phyloP scores from a whole-genome alignment of 2,888 invertebrate species.

The Sarcophaga caerulescens region DNA sequence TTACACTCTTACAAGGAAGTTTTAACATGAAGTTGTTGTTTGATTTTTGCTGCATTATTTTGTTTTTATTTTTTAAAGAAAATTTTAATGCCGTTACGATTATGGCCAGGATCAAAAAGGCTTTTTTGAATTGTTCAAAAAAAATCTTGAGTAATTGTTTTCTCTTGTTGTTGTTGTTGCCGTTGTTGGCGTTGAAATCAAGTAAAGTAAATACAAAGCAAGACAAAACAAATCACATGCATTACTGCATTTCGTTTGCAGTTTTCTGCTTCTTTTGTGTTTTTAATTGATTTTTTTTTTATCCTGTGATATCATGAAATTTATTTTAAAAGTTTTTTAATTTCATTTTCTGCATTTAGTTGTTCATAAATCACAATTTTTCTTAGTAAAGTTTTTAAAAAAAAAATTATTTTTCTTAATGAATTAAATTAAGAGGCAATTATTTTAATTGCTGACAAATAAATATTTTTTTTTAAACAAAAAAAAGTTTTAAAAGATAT shows the following conservation, averaged over 20 bases:
- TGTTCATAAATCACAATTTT: no score
- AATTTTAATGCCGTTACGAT: conserved; percentile 56
- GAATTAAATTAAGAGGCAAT: no score
- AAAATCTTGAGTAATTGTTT: conserved; percentile 42
- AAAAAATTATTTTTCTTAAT: no score
- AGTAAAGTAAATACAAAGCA: background rate
- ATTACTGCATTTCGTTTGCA: background rate
- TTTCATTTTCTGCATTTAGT: no score
- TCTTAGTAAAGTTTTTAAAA: no score
- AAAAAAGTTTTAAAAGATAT: no score
- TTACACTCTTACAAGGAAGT: background rate
- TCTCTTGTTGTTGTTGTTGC: conserved; percentile 8
- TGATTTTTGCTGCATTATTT: background rate
- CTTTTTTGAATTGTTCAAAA: conserved; percentile 14
- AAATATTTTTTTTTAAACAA: no score
- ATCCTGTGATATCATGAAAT: no score
- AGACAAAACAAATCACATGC: background rate
- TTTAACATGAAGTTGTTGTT: background rate
- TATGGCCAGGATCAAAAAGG: conserved; percentile 57
- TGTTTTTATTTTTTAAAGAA: background rate
- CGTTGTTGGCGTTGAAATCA: background rate
- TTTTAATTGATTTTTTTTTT: background rate
- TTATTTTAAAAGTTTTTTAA: no score
- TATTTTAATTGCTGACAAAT: no score
- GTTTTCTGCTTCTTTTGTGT: background rate